phyloP scores from a whole-genome alignment of 2,888 invertebrate genomes.

The Ellobium chinense region DNA sequence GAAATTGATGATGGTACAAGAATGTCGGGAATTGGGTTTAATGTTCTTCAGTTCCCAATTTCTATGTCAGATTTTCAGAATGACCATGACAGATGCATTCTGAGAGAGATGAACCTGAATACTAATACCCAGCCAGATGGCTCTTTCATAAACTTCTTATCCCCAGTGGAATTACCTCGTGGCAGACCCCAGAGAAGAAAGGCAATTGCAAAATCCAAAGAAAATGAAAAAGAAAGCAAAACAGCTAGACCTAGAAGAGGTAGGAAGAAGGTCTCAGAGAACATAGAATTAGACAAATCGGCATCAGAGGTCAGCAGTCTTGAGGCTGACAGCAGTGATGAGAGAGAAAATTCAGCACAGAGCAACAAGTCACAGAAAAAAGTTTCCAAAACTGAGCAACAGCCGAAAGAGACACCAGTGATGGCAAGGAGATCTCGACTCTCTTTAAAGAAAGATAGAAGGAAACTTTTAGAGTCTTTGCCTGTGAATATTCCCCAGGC shows the following conservation, averaged over 20 bases:
- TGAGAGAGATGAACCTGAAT: neutral
- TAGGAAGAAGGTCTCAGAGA: neutral
- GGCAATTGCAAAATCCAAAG: neutral
- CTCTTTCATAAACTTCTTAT: neutral
- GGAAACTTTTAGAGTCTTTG: neutral
- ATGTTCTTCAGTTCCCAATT: neutral
- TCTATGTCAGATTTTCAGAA: neutral
- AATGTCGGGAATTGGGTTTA: neutral
- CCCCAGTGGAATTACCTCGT: constrained; percentile 20
- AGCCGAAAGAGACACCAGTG: no score
- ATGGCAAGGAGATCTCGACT: neutral
- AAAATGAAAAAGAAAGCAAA: neutral
- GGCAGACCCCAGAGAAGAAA: constrained; percentile 18
- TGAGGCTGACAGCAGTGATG: neutral
- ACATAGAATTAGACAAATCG: neutral
- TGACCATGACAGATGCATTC: neutral
- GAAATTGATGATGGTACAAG: neutral
- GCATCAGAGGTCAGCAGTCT: neutral
- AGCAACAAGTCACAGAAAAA: neutral
- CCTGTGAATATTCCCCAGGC: neutral
- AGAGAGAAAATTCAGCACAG: neutral
- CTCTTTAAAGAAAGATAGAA: neutral
- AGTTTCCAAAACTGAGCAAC: no score
- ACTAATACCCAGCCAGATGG: neutral
- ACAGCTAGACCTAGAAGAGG: neutral